phyloP scores from a whole-genome alignment of 2,113 vertebrate genomes.

The Psittacara wagleri region DNA sequence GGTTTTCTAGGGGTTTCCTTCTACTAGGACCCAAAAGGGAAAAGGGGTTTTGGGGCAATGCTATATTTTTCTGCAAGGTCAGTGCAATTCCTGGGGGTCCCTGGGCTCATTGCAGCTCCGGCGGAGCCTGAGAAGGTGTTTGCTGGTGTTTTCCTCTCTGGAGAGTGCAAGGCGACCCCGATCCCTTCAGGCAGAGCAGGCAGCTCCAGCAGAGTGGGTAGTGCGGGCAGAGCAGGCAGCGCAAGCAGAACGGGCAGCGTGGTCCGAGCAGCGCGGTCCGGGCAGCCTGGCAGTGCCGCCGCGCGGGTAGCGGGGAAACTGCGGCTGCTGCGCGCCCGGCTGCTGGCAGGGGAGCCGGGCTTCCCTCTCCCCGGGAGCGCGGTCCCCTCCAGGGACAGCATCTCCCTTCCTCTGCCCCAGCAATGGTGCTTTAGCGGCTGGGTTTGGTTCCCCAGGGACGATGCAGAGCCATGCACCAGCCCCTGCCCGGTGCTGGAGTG shows the following conservation, averaged over 20 bases:
- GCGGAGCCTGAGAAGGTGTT: neutral
- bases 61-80: neutral
- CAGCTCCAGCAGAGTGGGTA: neutral
- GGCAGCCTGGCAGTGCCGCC: conserved; percentile 40
- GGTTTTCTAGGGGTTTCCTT: neutral
- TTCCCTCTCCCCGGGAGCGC: neutral
- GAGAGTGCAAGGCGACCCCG: accelerated
- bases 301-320: conserved; percentile 14
- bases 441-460: neutral
- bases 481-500: neutral
- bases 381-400: accelerated
- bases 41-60: neutral
- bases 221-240: neutral
- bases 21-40: neutral
- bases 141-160: neutral
- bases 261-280: neutral
- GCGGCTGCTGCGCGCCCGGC: neutral
- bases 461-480: neutral
- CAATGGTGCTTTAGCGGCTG: neutral
- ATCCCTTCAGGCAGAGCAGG: accelerated
- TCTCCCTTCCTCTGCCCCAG: neutral
- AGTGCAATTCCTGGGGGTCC: neutral
- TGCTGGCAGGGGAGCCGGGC: neutral
- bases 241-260: neutral
- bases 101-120: accelerated